phyloP scores from a whole-genome alignment of 2,797 vertebrate species.

The Neopelma chrysocephalum region DNA sequence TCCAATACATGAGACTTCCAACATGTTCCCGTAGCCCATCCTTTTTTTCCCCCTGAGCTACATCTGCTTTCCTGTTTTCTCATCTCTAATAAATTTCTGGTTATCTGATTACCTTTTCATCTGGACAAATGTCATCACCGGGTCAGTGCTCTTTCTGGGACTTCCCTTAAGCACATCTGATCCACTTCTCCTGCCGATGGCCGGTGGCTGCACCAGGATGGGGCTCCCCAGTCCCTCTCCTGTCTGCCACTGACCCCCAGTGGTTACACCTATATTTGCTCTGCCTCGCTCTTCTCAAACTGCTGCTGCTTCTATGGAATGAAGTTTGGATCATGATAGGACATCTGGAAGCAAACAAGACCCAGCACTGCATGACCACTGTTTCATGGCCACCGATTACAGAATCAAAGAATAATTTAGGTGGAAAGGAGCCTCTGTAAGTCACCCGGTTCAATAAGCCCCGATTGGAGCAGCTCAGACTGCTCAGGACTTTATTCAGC shows the following conservation, averaged over 20 bases:
- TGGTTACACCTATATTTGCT: constrained; percentile 11
- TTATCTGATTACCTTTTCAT: background rate
- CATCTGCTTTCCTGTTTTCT: background rate
- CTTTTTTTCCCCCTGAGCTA: background rate
- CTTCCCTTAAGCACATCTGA: background rate
- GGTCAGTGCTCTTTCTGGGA: background rate
- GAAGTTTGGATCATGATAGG: background rate
- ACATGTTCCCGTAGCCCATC: background rate
- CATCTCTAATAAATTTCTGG: background rate
- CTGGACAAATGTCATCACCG: background rate
- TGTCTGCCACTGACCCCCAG: constrained; percentile 61
- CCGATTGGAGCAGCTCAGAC: background rate
- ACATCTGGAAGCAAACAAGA: background rate
- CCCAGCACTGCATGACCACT: background rate
- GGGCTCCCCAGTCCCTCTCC: constrained; percentile 3
- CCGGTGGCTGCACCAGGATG: background rate
- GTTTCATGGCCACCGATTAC: background rate
- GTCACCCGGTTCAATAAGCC: background rate
- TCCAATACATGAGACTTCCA: background rate
- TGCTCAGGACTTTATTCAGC: background rate
- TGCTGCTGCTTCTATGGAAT: background rate
- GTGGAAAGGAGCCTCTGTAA: background rate
- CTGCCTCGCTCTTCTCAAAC: background rate
- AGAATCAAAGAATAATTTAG: background rate
- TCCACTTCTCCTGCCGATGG: background rate